Base-by-base conservation (phyloP, 2,113 vertebrate species). In the Piprites chloris region DNA sequence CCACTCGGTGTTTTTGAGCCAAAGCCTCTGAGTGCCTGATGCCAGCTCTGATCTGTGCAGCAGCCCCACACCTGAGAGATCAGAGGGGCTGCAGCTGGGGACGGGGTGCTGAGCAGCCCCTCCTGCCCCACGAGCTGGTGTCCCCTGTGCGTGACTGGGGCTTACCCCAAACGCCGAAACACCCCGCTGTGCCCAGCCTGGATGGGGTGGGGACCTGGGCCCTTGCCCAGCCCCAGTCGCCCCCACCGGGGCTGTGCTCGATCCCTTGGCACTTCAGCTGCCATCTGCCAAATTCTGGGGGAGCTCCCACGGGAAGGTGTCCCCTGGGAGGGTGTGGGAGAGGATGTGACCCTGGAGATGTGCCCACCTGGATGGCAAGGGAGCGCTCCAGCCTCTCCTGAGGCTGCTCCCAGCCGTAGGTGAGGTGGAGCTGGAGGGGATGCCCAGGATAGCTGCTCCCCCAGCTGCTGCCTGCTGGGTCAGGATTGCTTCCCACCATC, bases 391-490 rank as follows among this genome's bases (percentile, higher is more conserved):
- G 42, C 59, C 52, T 33, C 32, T 62, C 61, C 50, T 8, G 6
- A 42, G 35, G 4, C 8, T 17, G 44, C 20, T 23, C 19, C 21
- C 42, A 13, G 62, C 23, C 49, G 4, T 3, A 0, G 12, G 2
- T 1, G 24, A 58, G 58, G 30, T 4, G 41, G 37, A 55, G 47
- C 79, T 78, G 59, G 59, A 30, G 72, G 47, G 59, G 23, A 11
- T 39, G 22, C 35, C 15, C 41, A 7, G 61, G 74, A 32, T 27
- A 4, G 22, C 47, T 44, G 47, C 35, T 22, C 17, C 15, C 37
- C 27, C 5, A 1, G 35, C 12, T 0, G 0, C 21, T 13, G 33
- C 27, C 4, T 1, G 47, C 22, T 1, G 2, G 41, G 23, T 11
- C 50, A 50, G 66, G n/a, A 8, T 50, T 24, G 12, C 55, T 44